Conservation (phyloP, 2,797 vertebrate genomes). For the Melanotaenia nigrans region DNA sequence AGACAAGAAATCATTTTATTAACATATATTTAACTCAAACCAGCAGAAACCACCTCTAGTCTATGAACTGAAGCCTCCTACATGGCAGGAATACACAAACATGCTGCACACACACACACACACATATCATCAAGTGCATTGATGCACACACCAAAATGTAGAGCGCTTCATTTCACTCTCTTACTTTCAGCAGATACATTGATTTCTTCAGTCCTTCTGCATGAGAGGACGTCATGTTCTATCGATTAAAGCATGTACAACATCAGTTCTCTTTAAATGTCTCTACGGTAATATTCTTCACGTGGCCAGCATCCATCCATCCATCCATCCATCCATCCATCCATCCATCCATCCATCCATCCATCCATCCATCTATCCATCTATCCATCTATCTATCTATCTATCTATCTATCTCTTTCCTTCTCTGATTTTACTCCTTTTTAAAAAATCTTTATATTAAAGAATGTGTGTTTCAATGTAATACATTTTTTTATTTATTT, state of each 20-base stretch:
- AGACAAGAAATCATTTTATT: slow-evolving; percentile 17
- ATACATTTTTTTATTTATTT: no score
- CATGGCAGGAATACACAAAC: not conserved
- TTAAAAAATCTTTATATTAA: no score
- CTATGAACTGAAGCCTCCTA: slow-evolving; percentile 24
- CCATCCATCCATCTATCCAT: no score
- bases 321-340: no score
- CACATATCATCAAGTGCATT: slow-evolving; percentile 16
- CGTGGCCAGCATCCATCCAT: not conserved
- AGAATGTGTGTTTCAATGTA: no score
- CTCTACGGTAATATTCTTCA: not conserved
- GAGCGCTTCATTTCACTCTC: slow-evolving; percentile 12
- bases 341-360: no score
- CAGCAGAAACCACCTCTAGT: slow-evolving; percentile 5
- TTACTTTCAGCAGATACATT: slow-evolving; percentile 30
- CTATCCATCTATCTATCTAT: no score
- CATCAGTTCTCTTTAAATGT: slow-evolving; percentile 15
- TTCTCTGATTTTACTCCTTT: no score
- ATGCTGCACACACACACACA: slow-evolving; percentile 13
- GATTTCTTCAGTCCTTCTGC: slow-evolving; percentile 16
- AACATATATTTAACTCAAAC: slow-evolving; percentile 38
- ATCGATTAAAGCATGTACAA: slow-evolving; percentile 3
- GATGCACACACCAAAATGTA: slow-evolving; percentile 14
- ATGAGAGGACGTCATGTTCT: slow-evolving; percentile 1
- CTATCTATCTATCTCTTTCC: no score